Evolutionary conservation across 2,113 vertebrate genomes (phyloP).

Genomic region (Xenotilapia longispinis): DNA sequence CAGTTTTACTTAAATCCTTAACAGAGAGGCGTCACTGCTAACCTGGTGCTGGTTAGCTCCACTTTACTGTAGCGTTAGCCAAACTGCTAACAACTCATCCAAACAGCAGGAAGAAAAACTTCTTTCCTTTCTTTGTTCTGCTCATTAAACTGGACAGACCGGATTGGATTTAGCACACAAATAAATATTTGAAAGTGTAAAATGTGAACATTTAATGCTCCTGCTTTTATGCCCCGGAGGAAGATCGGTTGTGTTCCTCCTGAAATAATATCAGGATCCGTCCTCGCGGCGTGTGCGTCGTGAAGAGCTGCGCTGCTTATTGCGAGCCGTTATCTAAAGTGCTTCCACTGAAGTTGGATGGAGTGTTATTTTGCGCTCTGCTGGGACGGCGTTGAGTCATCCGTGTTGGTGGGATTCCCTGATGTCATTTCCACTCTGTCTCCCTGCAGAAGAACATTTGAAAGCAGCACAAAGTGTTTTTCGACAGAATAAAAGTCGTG

Average conservation of each 20-base stretch:
- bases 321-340: background rate
- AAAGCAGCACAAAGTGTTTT: background rate
- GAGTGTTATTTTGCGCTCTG: background rate
- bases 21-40: background rate
- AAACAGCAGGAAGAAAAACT: background rate
- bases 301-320: background rate
- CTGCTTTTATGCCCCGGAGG: background rate
- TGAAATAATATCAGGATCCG: background rate
- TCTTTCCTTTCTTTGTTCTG: background rate
- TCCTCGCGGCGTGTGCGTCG: background rate
- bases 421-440: background rate
- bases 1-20: background rate
- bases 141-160: background rate
- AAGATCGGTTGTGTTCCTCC: background rate
- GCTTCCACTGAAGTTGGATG: background rate
- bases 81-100: background rate
- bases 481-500: background rate
- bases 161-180: background rate
- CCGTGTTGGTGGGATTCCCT: background rate
- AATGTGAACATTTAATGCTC: background rate
- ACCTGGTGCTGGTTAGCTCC: background rate
- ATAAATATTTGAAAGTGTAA: background rate
- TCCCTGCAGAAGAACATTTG: constrained; percentile 2
- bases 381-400: background rate
- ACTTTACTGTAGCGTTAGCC: background rate